Percentiles rank a stretch among this genome's conserved stretches.
Conservation (phyloP, 1,140 invertebrate species). For the Drosophila malerkotliana region DNA sequence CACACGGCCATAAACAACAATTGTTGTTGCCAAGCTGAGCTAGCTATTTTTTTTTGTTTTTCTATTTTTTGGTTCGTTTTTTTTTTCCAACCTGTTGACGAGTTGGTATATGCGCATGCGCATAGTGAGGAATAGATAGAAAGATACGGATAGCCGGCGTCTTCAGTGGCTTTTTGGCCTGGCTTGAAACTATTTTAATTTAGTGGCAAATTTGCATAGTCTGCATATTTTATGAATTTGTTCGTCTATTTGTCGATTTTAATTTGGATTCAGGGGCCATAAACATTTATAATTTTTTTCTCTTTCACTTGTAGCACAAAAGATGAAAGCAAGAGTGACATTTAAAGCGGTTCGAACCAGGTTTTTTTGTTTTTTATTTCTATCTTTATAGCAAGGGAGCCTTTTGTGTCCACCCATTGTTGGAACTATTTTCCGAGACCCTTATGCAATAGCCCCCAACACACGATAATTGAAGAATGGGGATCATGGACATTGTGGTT, state of each 20-base stretch:
- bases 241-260: conserved; percentile 67
- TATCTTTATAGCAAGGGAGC: conserved; percentile 21
- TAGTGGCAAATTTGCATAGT: conserved; percentile 67
- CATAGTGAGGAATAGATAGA: conserved; percentile 30
- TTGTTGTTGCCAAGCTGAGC: conserved; percentile 30
- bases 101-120: conserved; percentile 27
- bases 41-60: not conserved
- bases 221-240: conserved; percentile 65
- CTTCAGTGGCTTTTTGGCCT: conserved; percentile 46
- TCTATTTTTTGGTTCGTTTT: not conserved
- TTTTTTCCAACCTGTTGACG: conserved; percentile 45
- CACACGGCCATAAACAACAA: conserved; percentile 51
- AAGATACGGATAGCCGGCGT: conserved; percentile 16
- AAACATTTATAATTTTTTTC: conserved; percentile 42
- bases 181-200: conserved; percentile 65
- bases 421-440: conserved; percentile 6
- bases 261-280: conserved; percentile 51
- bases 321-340: conserved; percentile 78
- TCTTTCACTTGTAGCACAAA: conserved; percentile 52
- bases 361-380: not conserved
- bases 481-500: conserved; percentile 39
- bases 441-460: conserved; percentile 24
- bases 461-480: conserved; percentile 44
- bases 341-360: conserved; percentile 39
- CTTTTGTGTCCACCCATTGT: conserved; percentile 36